Conservation (phyloP, 2,797 vertebrate genomes). For the Dicrostonyx torquatus region DNA sequence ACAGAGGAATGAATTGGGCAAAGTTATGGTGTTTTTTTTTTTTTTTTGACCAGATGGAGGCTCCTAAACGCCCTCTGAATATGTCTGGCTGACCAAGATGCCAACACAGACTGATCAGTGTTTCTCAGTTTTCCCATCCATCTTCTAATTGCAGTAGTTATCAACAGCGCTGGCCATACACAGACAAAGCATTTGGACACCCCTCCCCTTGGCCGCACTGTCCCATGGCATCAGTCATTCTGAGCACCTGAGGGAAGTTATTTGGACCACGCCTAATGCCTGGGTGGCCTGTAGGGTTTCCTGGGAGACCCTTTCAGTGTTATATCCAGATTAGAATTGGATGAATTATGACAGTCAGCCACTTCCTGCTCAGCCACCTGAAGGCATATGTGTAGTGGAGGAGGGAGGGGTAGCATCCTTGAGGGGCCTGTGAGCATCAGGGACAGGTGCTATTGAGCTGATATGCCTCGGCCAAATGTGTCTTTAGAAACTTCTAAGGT, state of each 20-base stretch:
- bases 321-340: background rate
- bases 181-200: background rate
- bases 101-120: accelerated
- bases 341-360: background rate
- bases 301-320: background rate
- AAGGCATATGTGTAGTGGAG: background rate
- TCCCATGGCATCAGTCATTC: background rate
- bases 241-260: background rate
- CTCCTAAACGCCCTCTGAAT: background rate
- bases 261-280: too few relatives aligned
- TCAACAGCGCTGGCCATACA: accelerated
- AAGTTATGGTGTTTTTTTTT: too few relatives aligned
- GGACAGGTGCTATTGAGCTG: background rate
- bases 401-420: background rate
- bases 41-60: background rate
- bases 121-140: too few relatives aligned
- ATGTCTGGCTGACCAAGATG: background rate
- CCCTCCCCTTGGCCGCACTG: too few relatives aligned
- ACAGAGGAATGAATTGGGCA: background rate
- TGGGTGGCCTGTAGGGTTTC: background rate
- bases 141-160: background rate
- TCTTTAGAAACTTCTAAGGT: background rate
- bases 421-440: too few relatives aligned
- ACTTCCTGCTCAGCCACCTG: background rate
- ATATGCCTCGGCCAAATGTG: background rate